These are phyloP conservation scores for Cephalopholis sonnerati DNA, from an alignment of 2,113 vertebrate species.

Conservation along the genomic window DNA sequence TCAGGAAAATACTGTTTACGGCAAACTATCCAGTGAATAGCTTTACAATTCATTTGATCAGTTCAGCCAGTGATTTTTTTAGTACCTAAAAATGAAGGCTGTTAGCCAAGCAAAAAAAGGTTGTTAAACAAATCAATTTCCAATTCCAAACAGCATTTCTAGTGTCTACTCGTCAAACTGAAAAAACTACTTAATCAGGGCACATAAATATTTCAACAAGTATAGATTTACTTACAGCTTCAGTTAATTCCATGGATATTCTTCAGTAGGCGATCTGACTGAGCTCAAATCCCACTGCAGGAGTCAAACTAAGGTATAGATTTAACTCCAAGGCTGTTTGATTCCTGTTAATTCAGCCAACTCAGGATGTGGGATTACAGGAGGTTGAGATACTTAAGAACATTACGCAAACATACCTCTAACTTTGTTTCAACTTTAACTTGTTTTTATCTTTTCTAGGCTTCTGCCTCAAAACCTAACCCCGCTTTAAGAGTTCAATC, in stretches of 20 bases:
- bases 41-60: not conserved
- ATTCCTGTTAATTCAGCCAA: slow-evolving; percentile 10
- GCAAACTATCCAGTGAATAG: not conserved
- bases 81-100: not conserved
- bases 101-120: not conserved
- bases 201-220: slow-evolving; percentile 19
- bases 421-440: not conserved
- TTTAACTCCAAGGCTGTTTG: slow-evolving; percentile 25
- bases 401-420: not conserved
- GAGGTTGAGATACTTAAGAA: not conserved
- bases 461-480: not conserved
- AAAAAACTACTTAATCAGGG: not conserved
- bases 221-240: slow-evolving; percentile 28
- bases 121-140: not conserved
- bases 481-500: slow-evolving; percentile 6
- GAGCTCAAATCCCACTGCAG: slow-evolving; percentile 21
- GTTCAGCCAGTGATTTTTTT: not conserved
- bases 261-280: not conserved
- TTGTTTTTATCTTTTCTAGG: slow-evolving; percentile 21
- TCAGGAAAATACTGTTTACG: not conserved
- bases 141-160: not conserved
- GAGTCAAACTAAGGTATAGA: slow-evolving; percentile 19
- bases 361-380: slow-evolving; percentile 7
- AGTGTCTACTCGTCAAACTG: slow-evolving; percentile 1
- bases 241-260: slow-evolving; percentile 48